These are phyloP conservation scores for Hiodon tergisus DNA, from an alignment of 2,113 vertebrate species.

Conservation along the genomic window DNA sequence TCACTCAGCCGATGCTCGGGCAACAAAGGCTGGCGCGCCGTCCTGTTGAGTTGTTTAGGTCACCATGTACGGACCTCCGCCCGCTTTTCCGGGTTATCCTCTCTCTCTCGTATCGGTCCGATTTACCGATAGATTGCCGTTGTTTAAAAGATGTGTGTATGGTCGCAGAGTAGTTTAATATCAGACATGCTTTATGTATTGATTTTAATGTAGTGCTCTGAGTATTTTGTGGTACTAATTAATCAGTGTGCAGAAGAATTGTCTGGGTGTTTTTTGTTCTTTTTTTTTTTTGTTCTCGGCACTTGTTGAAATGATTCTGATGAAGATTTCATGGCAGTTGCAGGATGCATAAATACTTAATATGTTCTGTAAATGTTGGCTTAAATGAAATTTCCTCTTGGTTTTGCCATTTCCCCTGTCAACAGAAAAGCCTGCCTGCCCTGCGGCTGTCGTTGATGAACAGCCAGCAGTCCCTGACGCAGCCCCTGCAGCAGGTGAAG, in stretches of 20 bases:
- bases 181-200: not conserved
- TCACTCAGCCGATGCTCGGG: not conserved
- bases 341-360: not conserved
- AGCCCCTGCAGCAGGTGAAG: constrained; percentile 64
- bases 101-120: not conserved
- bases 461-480: constrained; percentile 71
- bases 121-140: not conserved
- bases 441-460: constrained; percentile 76
- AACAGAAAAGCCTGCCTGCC: constrained; percentile 81
- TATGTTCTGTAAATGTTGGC: not conserved
- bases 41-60: not conserved
- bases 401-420: constrained; percentile 20
- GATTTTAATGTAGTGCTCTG: not conserved
- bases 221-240: not conserved
- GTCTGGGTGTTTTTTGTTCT: not conserved
- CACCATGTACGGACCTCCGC: not conserved
- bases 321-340: not conserved
- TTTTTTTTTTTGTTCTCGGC: too few relatives aligned
- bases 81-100: not conserved
- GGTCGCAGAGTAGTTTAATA: not conserved
- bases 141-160: not conserved
- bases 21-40: constrained; percentile 1
- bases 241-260: not conserved
- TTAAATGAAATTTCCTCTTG: not conserved
- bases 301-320: not conserved